Percentiles rank a stretch among this genome's conserved stretches.
Conservation (phyloP, 2,888 invertebrate genomes). For the Ormyrus thymus region DNA sequence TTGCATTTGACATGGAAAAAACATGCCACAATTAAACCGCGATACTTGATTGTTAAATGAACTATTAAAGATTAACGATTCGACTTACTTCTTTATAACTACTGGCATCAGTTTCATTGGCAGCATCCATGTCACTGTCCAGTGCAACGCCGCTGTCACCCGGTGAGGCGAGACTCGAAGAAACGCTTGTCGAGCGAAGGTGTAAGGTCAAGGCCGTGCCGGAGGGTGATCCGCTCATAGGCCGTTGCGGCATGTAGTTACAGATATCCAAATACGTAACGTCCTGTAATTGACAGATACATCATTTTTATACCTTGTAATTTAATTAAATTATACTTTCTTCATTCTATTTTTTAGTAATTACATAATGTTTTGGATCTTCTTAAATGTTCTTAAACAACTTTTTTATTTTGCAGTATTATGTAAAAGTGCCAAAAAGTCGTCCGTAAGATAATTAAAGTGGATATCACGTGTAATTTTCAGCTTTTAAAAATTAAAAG, state of each 20-base stretch:
- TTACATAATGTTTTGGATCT: too few species aligned
- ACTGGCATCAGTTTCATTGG: constrained; percentile 72
- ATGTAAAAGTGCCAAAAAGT: too few species aligned
- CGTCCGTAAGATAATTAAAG: too few species aligned
- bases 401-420: too few species aligned
- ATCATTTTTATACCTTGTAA: not conserved
- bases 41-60: not conserved
- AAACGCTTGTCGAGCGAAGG: constrained; percentile 70
- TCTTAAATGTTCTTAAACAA: too few species aligned
- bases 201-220: constrained; percentile 71
- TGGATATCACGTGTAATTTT: too few species aligned
- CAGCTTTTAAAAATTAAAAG: too few species aligned
- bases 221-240: constrained; percentile 73
- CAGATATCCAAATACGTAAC: constrained; percentile 73
- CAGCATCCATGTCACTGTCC: constrained; percentile 73
- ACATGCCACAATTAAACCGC: not conserved
- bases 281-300: constrained; percentile 63
- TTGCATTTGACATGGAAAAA: not conserved
- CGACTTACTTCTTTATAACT: constrained; percentile 71
- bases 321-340: not conserved
- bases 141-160: constrained; percentile 84
- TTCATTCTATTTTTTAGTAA: not conserved
- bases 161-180: constrained; percentile 80
- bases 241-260: constrained; percentile 73
- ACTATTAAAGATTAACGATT: not conserved